These are phyloP conservation scores for Dendrophyllia cribrosa DNA, from an alignment of 64 coral and sea anemone species.

Conservation along the genomic window DNA sequence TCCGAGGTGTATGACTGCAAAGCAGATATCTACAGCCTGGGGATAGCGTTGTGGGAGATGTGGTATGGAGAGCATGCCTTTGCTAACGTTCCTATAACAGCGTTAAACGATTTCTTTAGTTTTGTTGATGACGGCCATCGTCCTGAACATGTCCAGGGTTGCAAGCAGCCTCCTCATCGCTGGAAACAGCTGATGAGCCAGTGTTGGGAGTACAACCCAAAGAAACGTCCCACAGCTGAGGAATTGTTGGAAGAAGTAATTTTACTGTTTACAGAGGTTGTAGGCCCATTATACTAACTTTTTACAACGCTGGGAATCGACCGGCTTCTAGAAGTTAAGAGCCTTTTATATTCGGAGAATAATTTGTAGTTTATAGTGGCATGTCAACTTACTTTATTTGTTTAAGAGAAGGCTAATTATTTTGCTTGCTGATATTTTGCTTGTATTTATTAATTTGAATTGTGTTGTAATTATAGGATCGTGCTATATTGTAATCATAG, in stretches of 20 bases:
- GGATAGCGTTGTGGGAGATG: conserved; percentile 52
- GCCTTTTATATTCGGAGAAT: too few species aligned
- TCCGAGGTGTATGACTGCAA: background rate
- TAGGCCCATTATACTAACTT: too few species aligned
- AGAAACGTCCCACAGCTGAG: background rate
- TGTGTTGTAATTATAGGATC: too few species aligned
- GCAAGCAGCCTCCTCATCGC: background rate
- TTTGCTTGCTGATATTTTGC: too few species aligned
- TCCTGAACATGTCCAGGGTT: background rate
- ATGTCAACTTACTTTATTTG: too few species aligned
- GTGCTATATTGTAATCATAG: too few species aligned
- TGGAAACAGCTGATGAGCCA: conserved; percentile 6
- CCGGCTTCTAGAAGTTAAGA: too few species aligned
- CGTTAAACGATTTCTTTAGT: background rate
- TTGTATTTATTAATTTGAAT: too few species aligned
- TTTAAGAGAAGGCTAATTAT: too few species aligned
- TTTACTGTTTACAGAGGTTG: background rate
- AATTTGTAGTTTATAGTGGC: too few species aligned
- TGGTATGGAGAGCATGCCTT: conserved; percentile 34
- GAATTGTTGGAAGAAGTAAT: background rate
- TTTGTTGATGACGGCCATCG: conserved; percentile 16
- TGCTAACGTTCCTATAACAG: background rate
- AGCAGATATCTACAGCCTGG: conserved; percentile 46
- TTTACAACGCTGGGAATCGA: too few species aligned
- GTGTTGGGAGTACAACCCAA: conserved; percentile 22